Percentiles rank a stretch among this genome's conserved stretches.
phyloP scores from a whole-genome alignment of 2,888 invertebrate genomes.

The Cantharis nigra region DNA sequence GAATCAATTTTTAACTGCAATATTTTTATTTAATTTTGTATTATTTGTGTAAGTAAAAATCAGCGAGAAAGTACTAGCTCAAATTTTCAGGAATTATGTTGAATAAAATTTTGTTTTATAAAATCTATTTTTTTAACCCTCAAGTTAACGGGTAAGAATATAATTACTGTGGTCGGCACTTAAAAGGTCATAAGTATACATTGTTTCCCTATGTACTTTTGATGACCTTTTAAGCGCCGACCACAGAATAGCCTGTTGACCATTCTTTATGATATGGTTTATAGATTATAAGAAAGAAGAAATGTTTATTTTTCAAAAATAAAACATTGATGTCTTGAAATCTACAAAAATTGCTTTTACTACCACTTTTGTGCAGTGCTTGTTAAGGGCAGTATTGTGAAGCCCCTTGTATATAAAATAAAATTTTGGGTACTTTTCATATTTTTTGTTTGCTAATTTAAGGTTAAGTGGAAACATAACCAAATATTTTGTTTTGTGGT shows the following conservation, averaged over 20 bases:
- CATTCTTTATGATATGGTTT: too few species aligned
- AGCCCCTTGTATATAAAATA: not conserved
- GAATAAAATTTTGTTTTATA: not conserved
- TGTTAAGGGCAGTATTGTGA: not conserved
- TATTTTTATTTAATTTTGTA: not conserved
- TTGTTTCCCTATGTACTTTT: too few species aligned
- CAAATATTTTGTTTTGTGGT: not conserved
- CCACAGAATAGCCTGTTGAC: too few species aligned
- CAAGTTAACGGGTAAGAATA: too few species aligned
- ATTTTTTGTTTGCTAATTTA: not conserved
- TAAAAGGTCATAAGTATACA: too few species aligned
- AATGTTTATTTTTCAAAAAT: too few species aligned
- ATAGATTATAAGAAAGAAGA: not conserved
- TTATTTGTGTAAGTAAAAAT: not conserved
- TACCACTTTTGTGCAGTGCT: too few species aligned
- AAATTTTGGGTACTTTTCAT: not conserved
- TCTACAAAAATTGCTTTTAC: too few species aligned
- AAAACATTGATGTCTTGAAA: too few species aligned
- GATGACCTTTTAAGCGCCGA: too few species aligned
- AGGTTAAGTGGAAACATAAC: not conserved
- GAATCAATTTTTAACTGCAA: not conserved
- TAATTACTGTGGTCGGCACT: too few species aligned
- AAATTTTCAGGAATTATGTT: not conserved
- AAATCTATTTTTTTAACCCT: not conserved
- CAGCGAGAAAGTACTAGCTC: not conserved